Base-by-base conservation (phyloP, 2,888 invertebrate species). In the Diaphora mendica region DNA sequence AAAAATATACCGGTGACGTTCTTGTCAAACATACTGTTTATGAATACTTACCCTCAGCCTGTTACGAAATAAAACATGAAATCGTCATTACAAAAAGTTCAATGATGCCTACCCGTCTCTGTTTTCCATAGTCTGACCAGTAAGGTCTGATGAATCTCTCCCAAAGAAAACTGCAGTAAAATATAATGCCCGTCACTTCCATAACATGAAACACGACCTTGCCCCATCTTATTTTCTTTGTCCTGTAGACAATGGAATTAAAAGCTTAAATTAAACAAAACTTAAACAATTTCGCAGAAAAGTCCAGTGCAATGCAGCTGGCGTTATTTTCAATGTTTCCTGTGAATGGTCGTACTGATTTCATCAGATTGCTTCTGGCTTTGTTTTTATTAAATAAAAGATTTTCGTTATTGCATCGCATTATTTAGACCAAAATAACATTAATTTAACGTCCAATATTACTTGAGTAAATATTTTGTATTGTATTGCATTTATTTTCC, bases 91-190 rank as follows among this genome's bases (percentile, higher is more conserved):
- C 30, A 75, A 23, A 64, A 59, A 67, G 65, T 72, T 71, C 74
- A 15, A 26, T 30, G 5, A 17, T 73, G 79, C 79, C 86, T 77
- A 92, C 94, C 88, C 85, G 88, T 9, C 87, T 86, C 89, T 90
- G 93, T 84, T 96, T 96, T 1, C 97, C 97, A 81, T 97, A 97
- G 81, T 97, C 95, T 23, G 96, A 95, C 93, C 97, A 98, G 74
- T 96, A 96, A 0, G 98, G 97, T 68, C 96, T 87, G 68, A 98
- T 96, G 91, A 98, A 97, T 64, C 97, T 96, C 85, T 98, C 98
- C 91, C 98, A 97, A 55, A 99, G 96, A 86, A 98, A 98, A 88
- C 98, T 97, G 78, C 97, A 96, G 90, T 97, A 97, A 86, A 99
- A 97, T 70, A 99, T 96, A 66, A 97, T 96, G n/a, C 97, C 97